Evolutionary conservation across 2,888 invertebrate species (phyloP).

Genomic region (Amphipoea lucens): DNA sequence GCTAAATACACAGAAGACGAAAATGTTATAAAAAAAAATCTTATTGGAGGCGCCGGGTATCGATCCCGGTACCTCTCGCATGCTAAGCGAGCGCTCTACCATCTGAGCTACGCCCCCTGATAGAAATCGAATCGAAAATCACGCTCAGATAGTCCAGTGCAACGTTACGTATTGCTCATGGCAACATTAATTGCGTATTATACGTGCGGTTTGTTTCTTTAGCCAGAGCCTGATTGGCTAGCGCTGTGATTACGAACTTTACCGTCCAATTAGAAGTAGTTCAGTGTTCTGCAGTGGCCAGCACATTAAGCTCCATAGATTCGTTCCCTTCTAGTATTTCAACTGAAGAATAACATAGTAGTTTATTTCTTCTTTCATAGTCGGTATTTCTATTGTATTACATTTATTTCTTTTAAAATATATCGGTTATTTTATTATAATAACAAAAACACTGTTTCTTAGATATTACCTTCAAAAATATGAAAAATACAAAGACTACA

Average conservation of each 20-base stretch:
- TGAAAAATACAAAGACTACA: neutral
- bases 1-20: neutral
- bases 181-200: neutral
- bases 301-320: neutral
- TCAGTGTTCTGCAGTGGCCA: neutral
- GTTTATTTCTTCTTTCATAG: neutral
- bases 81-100: constrained; percentile 88
- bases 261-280: neutral
- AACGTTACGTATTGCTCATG: constrained; percentile 6
- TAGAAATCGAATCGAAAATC: neutral
- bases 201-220: neutral
- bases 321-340: neutral
- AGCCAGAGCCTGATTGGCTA: neutral
- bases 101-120: constrained; percentile 82
- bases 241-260: neutral
- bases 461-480: neutral
- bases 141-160: neutral
- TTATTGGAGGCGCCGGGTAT: constrained; percentile 51
- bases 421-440: neutral
- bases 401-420: neutral
- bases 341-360: neutral
- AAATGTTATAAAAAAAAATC: constrained; percentile 5
- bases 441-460: neutral
- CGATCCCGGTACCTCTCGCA: constrained; percentile 90
- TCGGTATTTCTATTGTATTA: neutral